Conservation (phyloP, 2,113 vertebrate genomes). For the Benitochromis conjunctus region DNA sequence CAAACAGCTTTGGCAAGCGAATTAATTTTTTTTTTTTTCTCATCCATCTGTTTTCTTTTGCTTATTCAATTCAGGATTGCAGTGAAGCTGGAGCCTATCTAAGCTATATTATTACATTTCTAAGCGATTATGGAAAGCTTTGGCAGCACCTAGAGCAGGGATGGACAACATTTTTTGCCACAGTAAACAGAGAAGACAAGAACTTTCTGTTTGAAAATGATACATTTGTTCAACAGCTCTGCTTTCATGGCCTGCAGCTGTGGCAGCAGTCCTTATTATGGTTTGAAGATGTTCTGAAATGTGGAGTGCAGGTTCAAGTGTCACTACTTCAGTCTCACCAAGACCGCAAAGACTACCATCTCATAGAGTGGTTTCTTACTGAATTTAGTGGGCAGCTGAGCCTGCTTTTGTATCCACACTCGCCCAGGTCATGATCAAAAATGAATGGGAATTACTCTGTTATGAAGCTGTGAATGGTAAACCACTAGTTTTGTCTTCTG, state of each 20-base stretch:
- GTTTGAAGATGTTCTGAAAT: background rate
- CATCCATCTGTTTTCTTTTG: background rate
- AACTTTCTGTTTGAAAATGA: background rate
- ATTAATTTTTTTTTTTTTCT: background rate
- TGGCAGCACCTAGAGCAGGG: background rate
- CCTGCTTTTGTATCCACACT: background rate
- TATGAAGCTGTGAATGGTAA: background rate
- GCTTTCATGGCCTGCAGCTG: background rate
- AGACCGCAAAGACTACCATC: background rate
- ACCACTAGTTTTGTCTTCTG: background rate
- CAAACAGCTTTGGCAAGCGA: background rate
- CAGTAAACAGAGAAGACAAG: background rate
- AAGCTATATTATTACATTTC: background rate
- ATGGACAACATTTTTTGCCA: background rate
- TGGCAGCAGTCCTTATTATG: background rate
- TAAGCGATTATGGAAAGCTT: background rate
- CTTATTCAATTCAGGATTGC: background rate
- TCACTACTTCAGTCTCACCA: background rate
- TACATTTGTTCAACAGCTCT: background rate
- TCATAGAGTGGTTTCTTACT: background rate
- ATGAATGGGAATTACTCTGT: background rate
- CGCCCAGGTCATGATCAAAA: background rate
- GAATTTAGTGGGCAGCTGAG: background rate
- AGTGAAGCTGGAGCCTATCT: background rate
- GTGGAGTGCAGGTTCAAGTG: background rate